Percentiles rank a stretch among this genome's conserved stretches.
Conservation (phyloP, 2,797 vertebrate genomes). For the Lepilemur ruficaudatus region DNA sequence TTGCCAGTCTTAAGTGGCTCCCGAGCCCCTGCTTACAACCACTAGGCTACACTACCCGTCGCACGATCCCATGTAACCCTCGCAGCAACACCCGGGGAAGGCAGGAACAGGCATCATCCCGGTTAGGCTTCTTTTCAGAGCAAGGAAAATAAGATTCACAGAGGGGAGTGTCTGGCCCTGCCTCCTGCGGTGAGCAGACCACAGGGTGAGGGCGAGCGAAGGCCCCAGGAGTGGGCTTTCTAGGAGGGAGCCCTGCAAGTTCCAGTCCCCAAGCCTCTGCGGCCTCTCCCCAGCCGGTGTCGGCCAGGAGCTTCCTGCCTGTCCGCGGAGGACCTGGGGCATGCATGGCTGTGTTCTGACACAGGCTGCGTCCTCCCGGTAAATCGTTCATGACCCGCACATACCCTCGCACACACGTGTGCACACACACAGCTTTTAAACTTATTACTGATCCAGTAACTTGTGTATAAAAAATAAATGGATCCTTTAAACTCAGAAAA, state of each 20-base stretch:
- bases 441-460: slow-evolving; percentile 78
- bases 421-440: slow-evolving; percentile 67
- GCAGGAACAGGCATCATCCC: too few species aligned
- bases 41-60: fast-evolving
- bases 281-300: background rate
- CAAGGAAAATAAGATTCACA: background rate
- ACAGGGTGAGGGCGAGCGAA: background rate
- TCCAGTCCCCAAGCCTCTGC: background rate
- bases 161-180: background rate
- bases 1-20: background rate
- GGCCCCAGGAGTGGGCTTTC: background rate
- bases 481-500: slow-evolving; percentile 76
- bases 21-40: background rate
- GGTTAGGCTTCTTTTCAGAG: background rate
- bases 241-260: fast-evolving
- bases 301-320: slow-evolving; percentile 47
- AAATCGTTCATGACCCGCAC: slow-evolving; percentile 70
- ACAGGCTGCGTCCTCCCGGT: slow-evolving; percentile 62
- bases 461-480: slow-evolving; percentile 81
- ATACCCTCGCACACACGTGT: fast-evolving
- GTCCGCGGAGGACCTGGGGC: slow-evolving; percentile 27
- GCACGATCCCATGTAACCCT: background rate
- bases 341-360: slow-evolving; percentile 43
- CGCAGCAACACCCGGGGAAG: fast-evolving
- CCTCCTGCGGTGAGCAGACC: background rate